A percentile compares a stretch with the other conserved stretches of the same genome.
phyloP scores from a whole-genome alignment of 2,888 invertebrate genomes.

The Dicranocentrus wangi region DNA sequence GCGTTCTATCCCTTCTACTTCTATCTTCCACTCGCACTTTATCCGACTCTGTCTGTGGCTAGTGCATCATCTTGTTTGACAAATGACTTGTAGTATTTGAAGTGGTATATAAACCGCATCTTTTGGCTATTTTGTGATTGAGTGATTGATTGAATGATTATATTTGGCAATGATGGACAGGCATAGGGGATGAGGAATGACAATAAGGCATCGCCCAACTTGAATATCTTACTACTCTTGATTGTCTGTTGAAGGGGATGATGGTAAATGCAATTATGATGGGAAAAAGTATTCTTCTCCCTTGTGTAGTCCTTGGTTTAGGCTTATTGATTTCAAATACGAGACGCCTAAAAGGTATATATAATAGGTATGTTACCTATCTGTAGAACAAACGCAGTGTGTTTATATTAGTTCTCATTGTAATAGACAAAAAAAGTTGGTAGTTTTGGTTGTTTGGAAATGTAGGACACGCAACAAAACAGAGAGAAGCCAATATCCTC shows the following conservation, averaged over 20 bases:
- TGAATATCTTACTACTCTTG: conserved; percentile 3
- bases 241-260: no score
- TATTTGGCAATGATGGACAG: conserved; percentile 39
- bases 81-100: conserved; percentile 35
- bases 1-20: no score
- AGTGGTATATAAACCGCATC: conserved; percentile 24
- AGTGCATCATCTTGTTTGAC: conserved; percentile 25
- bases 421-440: not conserved
- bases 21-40: no score
- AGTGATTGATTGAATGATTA: conserved; percentile 58
- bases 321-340: conserved; percentile 50
- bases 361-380: no score
- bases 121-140: conserved; percentile 38
- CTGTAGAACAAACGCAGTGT: not conserved
- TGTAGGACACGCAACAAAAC: conserved; percentile 42
- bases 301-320: conserved; percentile 17
- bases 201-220: conserved; percentile 32
- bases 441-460: conserved; percentile 17
- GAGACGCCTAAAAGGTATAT: conserved; percentile 29
- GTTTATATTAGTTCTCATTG: not conserved
- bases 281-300: not conserved
- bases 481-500: conserved; percentile 53
- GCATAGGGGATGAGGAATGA: conserved; percentile 22
- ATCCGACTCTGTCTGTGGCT: not conserved
- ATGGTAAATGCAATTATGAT: no score